Conservation (phyloP, 2,113 vertebrate genomes). For the Smithornis capensis region DNA sequence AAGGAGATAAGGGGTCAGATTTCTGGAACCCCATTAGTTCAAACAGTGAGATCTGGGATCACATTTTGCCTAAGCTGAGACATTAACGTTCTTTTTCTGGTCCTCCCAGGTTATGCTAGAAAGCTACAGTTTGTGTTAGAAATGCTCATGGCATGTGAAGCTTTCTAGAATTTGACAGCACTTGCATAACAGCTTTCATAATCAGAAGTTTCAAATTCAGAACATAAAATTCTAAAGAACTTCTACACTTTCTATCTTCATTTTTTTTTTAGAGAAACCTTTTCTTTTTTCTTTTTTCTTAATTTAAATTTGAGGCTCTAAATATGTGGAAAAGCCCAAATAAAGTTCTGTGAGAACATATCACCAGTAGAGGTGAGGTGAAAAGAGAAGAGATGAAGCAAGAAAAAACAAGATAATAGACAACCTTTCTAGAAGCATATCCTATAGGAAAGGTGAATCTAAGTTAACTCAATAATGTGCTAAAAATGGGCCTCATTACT, state of each 20-base stretch:
- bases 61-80: background rate
- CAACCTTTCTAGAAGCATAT: background rate
- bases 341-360: background rate
- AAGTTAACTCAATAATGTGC: background rate
- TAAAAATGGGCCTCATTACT: background rate
- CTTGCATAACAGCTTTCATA: background rate
- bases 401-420: background rate
- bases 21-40: background rate
- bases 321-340: background rate
- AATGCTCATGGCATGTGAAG: background rate
- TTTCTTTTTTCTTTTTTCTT: background rate
- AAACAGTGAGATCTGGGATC: background rate
- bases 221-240: background rate
- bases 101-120: background rate
- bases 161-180: background rate
- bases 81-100: fast-evolving
- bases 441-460: background rate
- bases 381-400: background rate
- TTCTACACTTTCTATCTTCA: background rate
- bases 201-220: background rate
- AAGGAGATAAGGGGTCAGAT: background rate
- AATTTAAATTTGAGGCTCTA: fast-evolving
- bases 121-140: background rate
- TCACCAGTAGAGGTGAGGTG: fast-evolving
- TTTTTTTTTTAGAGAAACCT: background rate